Conservation (phyloP, 2,113 vertebrate genomes). For the Tragulus kanchil region DNA sequence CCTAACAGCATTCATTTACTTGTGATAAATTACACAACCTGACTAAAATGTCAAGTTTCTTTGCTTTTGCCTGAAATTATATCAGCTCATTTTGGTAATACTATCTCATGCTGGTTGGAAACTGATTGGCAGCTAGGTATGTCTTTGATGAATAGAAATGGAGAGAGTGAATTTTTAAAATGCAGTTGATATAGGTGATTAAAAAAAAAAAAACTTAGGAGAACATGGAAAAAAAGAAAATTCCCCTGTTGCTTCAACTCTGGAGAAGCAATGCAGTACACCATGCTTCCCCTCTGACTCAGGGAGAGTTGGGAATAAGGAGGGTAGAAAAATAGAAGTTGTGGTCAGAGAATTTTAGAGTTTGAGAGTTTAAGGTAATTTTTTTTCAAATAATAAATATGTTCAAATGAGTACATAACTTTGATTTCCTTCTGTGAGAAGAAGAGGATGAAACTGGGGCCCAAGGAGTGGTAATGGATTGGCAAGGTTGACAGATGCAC, state of each 20-base stretch:
- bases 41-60: conserved; percentile 76
- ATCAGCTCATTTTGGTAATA: conserved; percentile 69
- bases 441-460: not conserved
- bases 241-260: not conserved
- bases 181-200: not conserved
- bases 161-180: conserved; percentile 32
- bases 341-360: conserved; percentile 35
- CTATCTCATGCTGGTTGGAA: conserved; percentile 54
- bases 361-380: not conserved
- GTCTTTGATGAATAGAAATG: conserved; percentile 40
- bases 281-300: not conserved
- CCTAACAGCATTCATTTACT: conserved; percentile 66
- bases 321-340: not conserved
- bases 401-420: not conserved
- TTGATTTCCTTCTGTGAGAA: conserved; percentile 2
- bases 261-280: not conserved
- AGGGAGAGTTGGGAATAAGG: not conserved
- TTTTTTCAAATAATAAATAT: not conserved
- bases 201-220: not conserved
- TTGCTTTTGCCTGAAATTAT: conserved; percentile 73
- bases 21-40: conserved; percentile 71
- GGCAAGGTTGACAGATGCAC: not conserved
- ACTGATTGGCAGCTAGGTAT: conserved; percentile 61
- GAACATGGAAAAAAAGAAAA: conserved; percentile 44
- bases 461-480: not conserved